phyloP scores from a whole-genome alignment of 1,140 invertebrate species.

The Achatina immaculata region DNA sequence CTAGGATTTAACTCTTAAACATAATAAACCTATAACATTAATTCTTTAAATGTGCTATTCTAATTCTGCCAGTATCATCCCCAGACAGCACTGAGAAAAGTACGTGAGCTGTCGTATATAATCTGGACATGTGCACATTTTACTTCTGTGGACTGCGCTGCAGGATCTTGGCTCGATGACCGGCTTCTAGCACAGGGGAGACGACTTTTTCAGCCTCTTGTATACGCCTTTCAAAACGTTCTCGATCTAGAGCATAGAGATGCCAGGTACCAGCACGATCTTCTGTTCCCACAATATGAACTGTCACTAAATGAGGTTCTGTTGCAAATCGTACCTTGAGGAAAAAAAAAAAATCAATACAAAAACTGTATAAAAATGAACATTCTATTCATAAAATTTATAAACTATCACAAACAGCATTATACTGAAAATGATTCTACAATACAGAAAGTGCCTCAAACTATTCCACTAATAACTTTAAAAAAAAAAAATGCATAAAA shows the following conservation, averaged over 20 bases:
- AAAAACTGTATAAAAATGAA: background rate
- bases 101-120: no score
- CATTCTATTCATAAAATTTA: background rate
- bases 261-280: constrained; percentile 18
- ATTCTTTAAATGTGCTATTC: no score
- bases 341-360: background rate
- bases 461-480: background rate
- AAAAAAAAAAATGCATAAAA: no score
- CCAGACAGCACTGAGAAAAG: no score
- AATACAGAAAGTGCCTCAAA: background rate
- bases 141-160: background rate
- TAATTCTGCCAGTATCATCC: no score
- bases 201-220: background rate
- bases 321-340: constrained; percentile 24
- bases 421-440: background rate
- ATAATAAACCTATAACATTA: no score
- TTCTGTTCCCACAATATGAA: constrained; percentile 25
- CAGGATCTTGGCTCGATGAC: constrained; percentile 11
- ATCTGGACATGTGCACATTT: no score
- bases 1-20: no score
- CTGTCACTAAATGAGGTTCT: constrained; percentile 2
- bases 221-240: constrained; percentile 18
- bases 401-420: background rate
- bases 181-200: constrained; percentile 1
- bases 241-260: constrained; percentile 15